Conservation (phyloP, 2,113 vertebrate species). For the Lampris incognitus region DNA sequence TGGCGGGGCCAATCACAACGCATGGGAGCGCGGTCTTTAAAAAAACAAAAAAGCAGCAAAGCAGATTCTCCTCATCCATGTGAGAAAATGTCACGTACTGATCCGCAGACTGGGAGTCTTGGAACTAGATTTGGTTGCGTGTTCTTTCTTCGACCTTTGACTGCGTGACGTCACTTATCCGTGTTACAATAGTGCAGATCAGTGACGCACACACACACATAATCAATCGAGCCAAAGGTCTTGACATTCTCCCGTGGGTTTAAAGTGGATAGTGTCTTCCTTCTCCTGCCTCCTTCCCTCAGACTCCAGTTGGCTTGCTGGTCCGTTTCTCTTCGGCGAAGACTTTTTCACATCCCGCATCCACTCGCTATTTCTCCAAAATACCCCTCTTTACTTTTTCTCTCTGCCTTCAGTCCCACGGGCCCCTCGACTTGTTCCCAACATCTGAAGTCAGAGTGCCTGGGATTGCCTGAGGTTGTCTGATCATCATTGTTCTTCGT, state of each 20-base stretch:
- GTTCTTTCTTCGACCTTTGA: slow-evolving; percentile 17
- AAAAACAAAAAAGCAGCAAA: slow-evolving; percentile 27
- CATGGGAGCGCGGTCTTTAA: slow-evolving; percentile 41
- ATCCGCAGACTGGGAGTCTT: slow-evolving; percentile 42
- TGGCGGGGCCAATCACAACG: slow-evolving; percentile 34
- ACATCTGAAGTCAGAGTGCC: slow-evolving; percentile 66
- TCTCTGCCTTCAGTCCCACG: background rate
- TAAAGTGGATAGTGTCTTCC: slow-evolving; percentile 32
- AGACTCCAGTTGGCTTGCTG: slow-evolving; percentile 7
- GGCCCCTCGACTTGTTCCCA: slow-evolving; percentile 41
- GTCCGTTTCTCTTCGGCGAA: slow-evolving; percentile 5
- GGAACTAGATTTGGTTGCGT: slow-evolving; percentile 33
- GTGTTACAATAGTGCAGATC: background rate
- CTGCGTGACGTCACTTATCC: slow-evolving; percentile 19
- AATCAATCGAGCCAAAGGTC: background rate
- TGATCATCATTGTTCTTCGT: slow-evolving; percentile 66
- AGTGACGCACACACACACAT: slow-evolving; percentile 3
- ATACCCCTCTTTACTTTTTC: background rate
- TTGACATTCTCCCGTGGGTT: background rate
- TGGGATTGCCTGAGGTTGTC: slow-evolving; percentile 67
- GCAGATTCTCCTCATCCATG: slow-evolving; percentile 43
- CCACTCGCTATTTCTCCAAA: slow-evolving; percentile 8
- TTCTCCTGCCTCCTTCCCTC: slow-evolving; percentile 3
- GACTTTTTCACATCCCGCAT: slow-evolving; percentile 24
- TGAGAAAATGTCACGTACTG: slow-evolving; percentile 63